A percentile compares a stretch with the other conserved stretches of the same genome.
These are phyloP conservation scores for Mormyrus iriodes DNA, from an alignment of 2,113 vertebrate genomes.

Conservation along the genomic window DNA sequence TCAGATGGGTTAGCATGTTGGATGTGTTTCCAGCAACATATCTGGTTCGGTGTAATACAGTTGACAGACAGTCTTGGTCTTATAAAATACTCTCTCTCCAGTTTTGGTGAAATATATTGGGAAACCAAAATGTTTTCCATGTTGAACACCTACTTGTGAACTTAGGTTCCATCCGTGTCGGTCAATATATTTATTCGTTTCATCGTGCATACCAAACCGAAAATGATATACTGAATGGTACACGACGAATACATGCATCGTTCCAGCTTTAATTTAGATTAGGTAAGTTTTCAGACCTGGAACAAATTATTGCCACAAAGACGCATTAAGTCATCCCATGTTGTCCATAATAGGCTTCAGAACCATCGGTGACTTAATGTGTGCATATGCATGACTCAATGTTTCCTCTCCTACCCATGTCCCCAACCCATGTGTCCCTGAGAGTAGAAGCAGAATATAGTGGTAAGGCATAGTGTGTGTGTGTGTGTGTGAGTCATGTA, in stretches of 20 bases:
- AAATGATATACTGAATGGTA: not conserved
- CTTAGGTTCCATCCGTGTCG: not conserved
- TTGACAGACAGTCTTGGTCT: not conserved
- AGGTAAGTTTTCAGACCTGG: not conserved
- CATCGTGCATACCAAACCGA: not conserved
- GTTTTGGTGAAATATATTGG: not conserved
- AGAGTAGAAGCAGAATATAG: slow-evolving; percentile 14
- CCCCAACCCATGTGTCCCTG: not conserved
- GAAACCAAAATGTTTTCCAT: not conserved
- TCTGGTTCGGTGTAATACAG: not conserved
- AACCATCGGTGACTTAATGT: not conserved
- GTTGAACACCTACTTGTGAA: not conserved
- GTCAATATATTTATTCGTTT: not conserved
- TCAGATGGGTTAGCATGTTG: not conserved
- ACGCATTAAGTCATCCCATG: not conserved
- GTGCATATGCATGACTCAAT: not conserved
- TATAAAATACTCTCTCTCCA: not conserved
- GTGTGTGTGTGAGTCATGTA: not conserved
- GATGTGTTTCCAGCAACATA: not conserved
- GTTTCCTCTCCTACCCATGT: slow-evolving; percentile 6
- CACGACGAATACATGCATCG: not conserved
- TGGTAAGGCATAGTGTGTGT: slow-evolving; percentile 10
- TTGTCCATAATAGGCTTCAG: not conserved
- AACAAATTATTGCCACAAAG: not conserved
- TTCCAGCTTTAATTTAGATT: not conserved